Evolutionary conservation across 1,140 invertebrate genomes (phyloP).

Genomic region (Atta colombica): DNA sequence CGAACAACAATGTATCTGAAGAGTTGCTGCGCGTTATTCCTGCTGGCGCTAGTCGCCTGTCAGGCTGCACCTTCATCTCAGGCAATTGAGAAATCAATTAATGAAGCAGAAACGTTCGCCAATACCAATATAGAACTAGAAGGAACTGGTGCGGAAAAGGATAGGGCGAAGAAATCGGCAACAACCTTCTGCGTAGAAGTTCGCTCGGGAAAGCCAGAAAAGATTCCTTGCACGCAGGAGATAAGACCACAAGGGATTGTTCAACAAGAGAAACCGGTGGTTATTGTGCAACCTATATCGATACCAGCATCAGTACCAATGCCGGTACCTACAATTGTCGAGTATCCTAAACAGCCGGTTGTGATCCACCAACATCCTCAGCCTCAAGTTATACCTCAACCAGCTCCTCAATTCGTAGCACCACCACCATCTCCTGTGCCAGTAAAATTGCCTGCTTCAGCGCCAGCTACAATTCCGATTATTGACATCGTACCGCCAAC

Average conservation of each 20-base stretch:
- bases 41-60: slow-evolving; percentile 38
- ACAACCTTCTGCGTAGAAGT: slow-evolving; percentile 58
- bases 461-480: not conserved
- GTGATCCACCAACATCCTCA: not conserved
- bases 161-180: slow-evolving; percentile 65
- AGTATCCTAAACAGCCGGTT: not conserved
- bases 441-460: not conserved
- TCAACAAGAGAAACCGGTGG: not conserved
- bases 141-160: slow-evolving; percentile 29
- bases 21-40: not conserved
- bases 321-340: not conserved
- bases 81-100: slow-evolving; percentile 35
- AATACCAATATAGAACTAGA: slow-evolving; percentile 8
- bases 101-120: not conserved
- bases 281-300: not conserved
- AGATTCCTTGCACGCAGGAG: slow-evolving; percentile 20
- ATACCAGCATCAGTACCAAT: not conserved
- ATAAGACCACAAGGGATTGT: not conserved
- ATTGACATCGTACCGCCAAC: slow-evolving; percentile 8
- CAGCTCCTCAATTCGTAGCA: not conserved
- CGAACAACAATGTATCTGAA: slow-evolving; percentile 40
- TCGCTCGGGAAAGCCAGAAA: not conserved
- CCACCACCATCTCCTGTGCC: not conserved
- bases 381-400: not conserved
- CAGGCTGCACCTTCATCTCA: slow-evolving; percentile 49